These are phyloP conservation scores for Eupeodes luniger DNA, from an alignment of 2,888 invertebrate genomes.

Conservation along the genomic window DNA sequence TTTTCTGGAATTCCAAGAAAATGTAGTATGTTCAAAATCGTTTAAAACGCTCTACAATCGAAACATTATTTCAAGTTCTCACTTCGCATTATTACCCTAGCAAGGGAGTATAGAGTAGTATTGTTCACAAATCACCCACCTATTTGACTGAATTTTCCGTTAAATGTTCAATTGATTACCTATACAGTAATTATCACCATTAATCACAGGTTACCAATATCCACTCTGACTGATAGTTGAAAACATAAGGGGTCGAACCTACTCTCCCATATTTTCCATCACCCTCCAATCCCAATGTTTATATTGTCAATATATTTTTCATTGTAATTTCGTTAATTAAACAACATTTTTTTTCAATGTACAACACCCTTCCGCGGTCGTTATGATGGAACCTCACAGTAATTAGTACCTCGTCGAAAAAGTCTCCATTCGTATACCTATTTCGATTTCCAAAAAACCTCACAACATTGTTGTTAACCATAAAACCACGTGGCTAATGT, in stretches of 20 bases:
- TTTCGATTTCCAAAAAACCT: constrained; percentile 16
- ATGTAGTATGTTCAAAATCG: too few species aligned
- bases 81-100: too few species aligned
- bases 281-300: background rate
- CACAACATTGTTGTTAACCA: constrained; percentile 45
- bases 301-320: background rate
- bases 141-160: too few species aligned
- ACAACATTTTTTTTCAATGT: background rate
- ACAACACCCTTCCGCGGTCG: background rate
- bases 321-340: background rate
- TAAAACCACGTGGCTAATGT: constrained; percentile 69
- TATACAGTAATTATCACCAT: too few species aligned
- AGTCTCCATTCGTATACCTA: constrained; percentile 33
- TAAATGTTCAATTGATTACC: too few species aligned
- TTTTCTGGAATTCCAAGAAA: too few species aligned
- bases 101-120: too few species aligned
- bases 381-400: background rate
- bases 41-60: too few species aligned
- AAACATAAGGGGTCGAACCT: background rate
- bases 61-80: too few species aligned
- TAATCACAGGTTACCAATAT: background rate
- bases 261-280: background rate
- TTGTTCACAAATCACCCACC: too few species aligned
- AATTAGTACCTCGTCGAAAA: constrained; percentile 57
- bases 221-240: background rate